Base-by-base conservation (phyloP, 2,113 vertebrate species). In the Myodes glareolus region DNA sequence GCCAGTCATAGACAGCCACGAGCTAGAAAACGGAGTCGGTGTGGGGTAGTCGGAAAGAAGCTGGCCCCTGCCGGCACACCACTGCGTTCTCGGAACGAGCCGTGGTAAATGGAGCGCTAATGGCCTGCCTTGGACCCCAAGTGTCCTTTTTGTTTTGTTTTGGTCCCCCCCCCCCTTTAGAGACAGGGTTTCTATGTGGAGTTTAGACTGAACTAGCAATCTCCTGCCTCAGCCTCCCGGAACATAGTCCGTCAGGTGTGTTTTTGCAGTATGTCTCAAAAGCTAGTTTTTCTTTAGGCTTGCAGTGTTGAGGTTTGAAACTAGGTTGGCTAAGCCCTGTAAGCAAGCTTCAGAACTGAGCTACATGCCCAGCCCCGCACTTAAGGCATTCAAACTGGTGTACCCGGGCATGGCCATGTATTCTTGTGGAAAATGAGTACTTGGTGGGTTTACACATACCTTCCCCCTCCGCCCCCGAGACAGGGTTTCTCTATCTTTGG, bases 1-100 rank as follows among this genome's bases (percentile, higher is more conserved):
- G 2, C 50, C n/a, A 7, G 16, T 29, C 77, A 0, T 0, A 25
- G 36, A 0, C 0, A 21, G 25, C 12, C 8, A 0, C 7, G 63
- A 92, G 33, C 58, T 45, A 45, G 68, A 68, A 80, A 92, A 21
- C 52, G 93, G 88, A 86, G 29, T 27, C 80, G 92, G 11, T 10
- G 77, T 17, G 77, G 77, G n/a, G 29, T 16, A 33, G 76, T 52
- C 27, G 2, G 63, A 42, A 45, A 45, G 29, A 65, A 68, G 50
- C 45, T 5, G 36, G 52, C 12, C 8, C 76, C 67, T 7, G 45
- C 11, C 25, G 27, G 13, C 33, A 27, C 85, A 3, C 19, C 52
- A 13, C 12, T 1, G 1, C 8, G 3, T 16, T 61, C 36, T 52
- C 65, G 39, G 23, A 25, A 52, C 5, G 7, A 75, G 77, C 52